Evolutionary conservation across 23 tunicate species (phyloP).

Genomic region (Trididemnum miniatum): DNA sequence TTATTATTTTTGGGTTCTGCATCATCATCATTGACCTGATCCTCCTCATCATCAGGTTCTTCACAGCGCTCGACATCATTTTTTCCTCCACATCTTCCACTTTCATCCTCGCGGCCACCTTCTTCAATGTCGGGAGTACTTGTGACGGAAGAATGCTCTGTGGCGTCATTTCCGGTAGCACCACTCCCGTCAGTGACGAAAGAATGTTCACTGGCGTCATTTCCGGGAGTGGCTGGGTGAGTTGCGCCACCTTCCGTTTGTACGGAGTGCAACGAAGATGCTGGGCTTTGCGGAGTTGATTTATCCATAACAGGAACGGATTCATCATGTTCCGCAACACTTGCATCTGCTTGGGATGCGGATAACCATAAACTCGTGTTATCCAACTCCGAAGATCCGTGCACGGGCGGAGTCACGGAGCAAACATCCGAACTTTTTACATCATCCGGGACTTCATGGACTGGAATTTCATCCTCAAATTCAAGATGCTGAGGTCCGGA

Average conservation of each 20-base stretch:
- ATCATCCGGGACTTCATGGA: background rate
- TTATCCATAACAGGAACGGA: background rate
- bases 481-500: background rate
- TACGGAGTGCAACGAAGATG: background rate
- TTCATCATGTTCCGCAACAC: background rate
- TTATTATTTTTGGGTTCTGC: background rate
- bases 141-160: background rate
- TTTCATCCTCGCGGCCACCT: background rate
- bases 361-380: constrained; percentile 91
- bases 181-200: background rate
- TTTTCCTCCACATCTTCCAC: background rate
- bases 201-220: background rate
- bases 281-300: background rate
- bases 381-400: constrained; percentile 36
- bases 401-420: background rate
- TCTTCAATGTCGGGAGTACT: background rate
- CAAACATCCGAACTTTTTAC: background rate
- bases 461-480: background rate
- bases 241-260: background rate
- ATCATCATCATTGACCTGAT: background rate
- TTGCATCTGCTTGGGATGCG: constrained; percentile 23
- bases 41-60: background rate
- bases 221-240: background rate
- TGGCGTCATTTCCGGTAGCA: background rate
- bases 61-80: no score